Evolutionary conservation across 2,888 invertebrate genomes (phyloP).

Genomic region (Minunthozetes semirufus): DNA sequence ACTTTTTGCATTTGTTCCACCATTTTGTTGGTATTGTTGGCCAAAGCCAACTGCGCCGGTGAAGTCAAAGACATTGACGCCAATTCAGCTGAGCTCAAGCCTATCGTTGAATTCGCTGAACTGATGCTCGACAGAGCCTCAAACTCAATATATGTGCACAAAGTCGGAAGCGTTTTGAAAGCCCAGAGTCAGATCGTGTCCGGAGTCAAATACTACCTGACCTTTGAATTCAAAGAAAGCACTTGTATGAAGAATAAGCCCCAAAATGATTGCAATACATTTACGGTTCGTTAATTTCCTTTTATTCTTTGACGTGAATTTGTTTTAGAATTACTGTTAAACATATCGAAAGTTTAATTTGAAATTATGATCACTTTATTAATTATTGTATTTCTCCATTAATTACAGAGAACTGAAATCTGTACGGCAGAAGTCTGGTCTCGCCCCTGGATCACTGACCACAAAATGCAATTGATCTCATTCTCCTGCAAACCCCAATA

Average conservation of each 20-base stretch:
- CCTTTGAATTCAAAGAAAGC: slow-evolving; percentile 22
- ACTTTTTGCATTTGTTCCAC: not conserved
- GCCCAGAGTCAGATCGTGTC: slow-evolving; percentile 32
- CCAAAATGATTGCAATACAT: not conserved
- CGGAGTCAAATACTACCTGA: slow-evolving; percentile 30
- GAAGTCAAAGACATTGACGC: not conserved
- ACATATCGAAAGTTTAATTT: no score
- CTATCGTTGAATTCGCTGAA: not conserved
- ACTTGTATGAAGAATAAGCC: slow-evolving; percentile 20
- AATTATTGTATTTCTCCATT: not conserved
- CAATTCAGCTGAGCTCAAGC: not conserved
- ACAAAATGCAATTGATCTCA: not conserved
- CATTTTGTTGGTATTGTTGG: not conserved
- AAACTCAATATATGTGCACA: slow-evolving; percentile 20
- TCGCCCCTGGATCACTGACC: not conserved
- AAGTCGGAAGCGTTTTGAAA: slow-evolving; percentile 5
- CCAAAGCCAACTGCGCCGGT: not conserved
- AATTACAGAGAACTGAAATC: not conserved
- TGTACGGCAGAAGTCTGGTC: slow-evolving; percentile 2
- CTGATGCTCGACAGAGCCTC: not conserved
- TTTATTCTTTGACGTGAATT: no score
- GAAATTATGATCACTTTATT: no score
- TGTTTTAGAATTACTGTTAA: no score
- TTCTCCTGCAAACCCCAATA: not conserved
- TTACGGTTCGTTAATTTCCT: not conserved